Evolutionary conservation across 37 sponge, comb jelly and placozoan species (phyloP), one percentile per base, ranked within the genome.

Genomic region (Beroe ovata): DNA sequence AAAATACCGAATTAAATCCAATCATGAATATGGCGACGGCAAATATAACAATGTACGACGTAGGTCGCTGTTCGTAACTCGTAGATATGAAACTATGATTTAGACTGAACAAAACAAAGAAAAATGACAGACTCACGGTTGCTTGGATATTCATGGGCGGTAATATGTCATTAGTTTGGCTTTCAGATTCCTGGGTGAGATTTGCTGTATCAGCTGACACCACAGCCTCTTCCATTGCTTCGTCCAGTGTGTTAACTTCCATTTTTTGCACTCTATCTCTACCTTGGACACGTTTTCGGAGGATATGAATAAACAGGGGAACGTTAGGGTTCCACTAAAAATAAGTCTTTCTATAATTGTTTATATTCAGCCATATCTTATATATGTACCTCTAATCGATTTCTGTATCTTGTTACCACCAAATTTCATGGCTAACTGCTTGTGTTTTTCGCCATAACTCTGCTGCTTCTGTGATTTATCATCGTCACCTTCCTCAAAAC

Each of bases 201-300:
- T 39, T 42, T 6, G 84, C n/a, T 23, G 42, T 42, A 4, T 77
- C 84, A 0, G 41, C 84, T 77, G 84, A 77, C 1, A 23, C 84
- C 21, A 77, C 84, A 16, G 84, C 84, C 38, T 77, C 84, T 25
- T 77, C 36, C 84, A 77, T 77, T 0, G 84, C 84, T 23, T 77
- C 84, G 21, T 25, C 84, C 54, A 77, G 21, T 42, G 84, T 77
- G 47, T 42, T 77, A 19, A 8, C 21, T 54, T 77, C 84, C 84
- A 77, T 77, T 18, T 77, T 35, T 26, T 39, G 2, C 3, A 77
- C 54, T 23, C 84, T 77, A 54, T 77, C 84, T 42, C 41, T 77
- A 77, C 84, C 84, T 77, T n/a, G n/a, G n/a, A n/a, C n/a, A n/a
- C n/a, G n/a, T n/a, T n/a, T n/a, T n/a, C n/a, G n/a, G n/a, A n/a